These are phyloP conservation scores for Atrina japonica DNA, from an alignment of 2,888 invertebrate species.

Conservation along the genomic window DNA sequence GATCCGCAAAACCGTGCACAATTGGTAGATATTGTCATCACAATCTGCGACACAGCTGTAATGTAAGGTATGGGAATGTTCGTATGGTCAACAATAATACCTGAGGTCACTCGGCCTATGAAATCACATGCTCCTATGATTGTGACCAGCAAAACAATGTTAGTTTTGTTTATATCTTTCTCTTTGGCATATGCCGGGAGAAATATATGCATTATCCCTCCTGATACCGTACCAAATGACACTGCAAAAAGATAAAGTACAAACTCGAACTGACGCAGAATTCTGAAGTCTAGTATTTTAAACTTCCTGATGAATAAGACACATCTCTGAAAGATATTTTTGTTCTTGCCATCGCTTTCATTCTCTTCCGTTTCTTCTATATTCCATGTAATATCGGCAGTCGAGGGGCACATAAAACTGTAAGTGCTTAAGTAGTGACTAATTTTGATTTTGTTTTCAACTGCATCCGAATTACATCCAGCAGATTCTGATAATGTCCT, in stretches of 20 bases:
- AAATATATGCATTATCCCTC: constrained; percentile 12
- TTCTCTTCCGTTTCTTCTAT: too few species aligned
- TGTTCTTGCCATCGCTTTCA: too few species aligned
- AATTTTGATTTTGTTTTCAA: too few species aligned
- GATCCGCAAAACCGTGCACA: constrained; percentile 15
- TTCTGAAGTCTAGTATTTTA: too few species aligned
- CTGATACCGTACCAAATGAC: not conserved
- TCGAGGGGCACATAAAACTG: too few species aligned
- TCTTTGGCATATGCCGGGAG: constrained; percentile 31
- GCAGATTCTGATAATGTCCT: too few species aligned
- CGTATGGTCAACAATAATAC: constrained; percentile 25
- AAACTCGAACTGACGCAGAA: not conserved
- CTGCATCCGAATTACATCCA: too few species aligned
- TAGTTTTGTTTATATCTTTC: constrained; percentile 4
- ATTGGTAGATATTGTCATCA: constrained; percentile 9
- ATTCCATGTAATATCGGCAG: too few species aligned
- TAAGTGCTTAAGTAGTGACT: too few species aligned
- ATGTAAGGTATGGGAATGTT: constrained; percentile 26
- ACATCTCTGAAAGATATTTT: too few species aligned
- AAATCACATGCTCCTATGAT: constrained; percentile 31
- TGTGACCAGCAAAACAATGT: constrained; percentile 27
- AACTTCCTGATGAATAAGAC: too few species aligned
- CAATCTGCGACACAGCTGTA: constrained; percentile 17
- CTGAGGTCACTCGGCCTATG: constrained; percentile 24
- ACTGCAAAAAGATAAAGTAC: constrained; percentile 14